Base-by-base conservation (phyloP, 2,797 vertebrate species). In the Paratrypauchen microcephalus region DNA sequence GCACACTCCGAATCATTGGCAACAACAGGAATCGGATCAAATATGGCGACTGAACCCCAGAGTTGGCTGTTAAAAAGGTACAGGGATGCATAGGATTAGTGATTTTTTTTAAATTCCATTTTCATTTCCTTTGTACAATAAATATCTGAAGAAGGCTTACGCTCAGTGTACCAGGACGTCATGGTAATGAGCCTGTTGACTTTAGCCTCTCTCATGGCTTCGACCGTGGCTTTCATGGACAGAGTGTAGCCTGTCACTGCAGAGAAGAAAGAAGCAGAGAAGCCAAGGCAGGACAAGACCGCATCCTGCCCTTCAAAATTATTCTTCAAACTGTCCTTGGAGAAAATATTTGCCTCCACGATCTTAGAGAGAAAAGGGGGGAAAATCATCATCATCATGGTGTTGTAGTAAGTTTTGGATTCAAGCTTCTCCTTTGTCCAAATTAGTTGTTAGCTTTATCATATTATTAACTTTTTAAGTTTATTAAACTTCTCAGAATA, bases 101-200 rank as follows among this genome's bases (percentile, higher is more conserved):
- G 0, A 13, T 0, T 15, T 41, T 15, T 41, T 41, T 62, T 23
- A 62, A 36, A 15, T 62, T 36, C 18, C 57, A 59, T 32, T 36
- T 36, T 15, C 11, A 15, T 62, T 62, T 39, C 19, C 12, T 39
- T 58, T 19, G 28, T 30, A 59, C 13, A 58, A 7, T 36, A n/a
- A 0, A 21, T n/a, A 36, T 41, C 4, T 61, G 45, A 50, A 1
- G 21, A 65, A 23, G 8, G 83, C 87, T 84, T 85, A 95, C 93
- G 85, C 0, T 93, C 89, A 1, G 94, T 95, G 82, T 93, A 95
- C 94, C 94, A 95, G 52, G 94, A 95, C 12, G 93, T 94, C 94
- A 95, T 95, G 65, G 88, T 77, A 77, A 95, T 91, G 72, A 95
- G 32, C 64, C 83, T 87, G 76, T 79, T 92, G 66, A 95, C 92